A percentile compares a stretch with the other conserved stretches of the same genome.
Evolutionary conservation across 2,888 invertebrate species (phyloP).

Genomic region (Nasonovia ribisnigri): DNA sequence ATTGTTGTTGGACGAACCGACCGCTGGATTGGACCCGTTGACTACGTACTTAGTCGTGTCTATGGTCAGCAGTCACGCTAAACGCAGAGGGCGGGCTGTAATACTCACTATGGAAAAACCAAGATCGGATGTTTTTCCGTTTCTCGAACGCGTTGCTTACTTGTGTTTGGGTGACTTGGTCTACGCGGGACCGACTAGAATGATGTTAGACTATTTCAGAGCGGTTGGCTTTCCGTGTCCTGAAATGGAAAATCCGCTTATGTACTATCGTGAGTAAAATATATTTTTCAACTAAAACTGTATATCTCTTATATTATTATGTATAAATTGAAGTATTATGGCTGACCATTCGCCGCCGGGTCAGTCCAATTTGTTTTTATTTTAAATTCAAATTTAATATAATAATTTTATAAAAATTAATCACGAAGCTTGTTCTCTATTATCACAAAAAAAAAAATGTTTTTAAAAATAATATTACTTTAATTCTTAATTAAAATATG

Average conservation of each 20-base stretch:
- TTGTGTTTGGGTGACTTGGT: slow-evolving; percentile 92
- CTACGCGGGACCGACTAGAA: slow-evolving; percentile 90
- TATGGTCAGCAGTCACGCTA: slow-evolving; percentile 88
- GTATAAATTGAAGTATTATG: not conserved
- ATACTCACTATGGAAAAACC: slow-evolving; percentile 94
- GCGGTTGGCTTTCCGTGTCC: slow-evolving; percentile 97
- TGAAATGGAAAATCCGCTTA: slow-evolving; percentile 95
- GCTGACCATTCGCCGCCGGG: not conserved
- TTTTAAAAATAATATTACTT: no score
- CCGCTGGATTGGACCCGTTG: slow-evolving; percentile 93
- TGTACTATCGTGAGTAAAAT: slow-evolving; percentile 89
- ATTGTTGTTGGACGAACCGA: slow-evolving; percentile 91
- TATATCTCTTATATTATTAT: not conserved
- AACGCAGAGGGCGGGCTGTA: slow-evolving; percentile 91
- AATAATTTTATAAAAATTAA: not conserved
- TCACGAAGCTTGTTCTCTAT: not conserved
- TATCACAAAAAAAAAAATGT: not conserved
- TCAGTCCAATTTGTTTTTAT: not conserved
- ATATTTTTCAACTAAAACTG: not conserved
- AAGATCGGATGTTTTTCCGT: slow-evolving; percentile 91
- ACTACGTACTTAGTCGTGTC: slow-evolving; percentile 96
- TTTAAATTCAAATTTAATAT: not conserved
- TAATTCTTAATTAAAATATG: no score
- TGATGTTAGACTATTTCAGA: slow-evolving; percentile 94
- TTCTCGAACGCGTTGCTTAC: slow-evolving; percentile 91